These are phyloP conservation scores for Chloropsis cyanopogon DNA, from an alignment of 2,113 vertebrate species.

Conservation along the genomic window DNA sequence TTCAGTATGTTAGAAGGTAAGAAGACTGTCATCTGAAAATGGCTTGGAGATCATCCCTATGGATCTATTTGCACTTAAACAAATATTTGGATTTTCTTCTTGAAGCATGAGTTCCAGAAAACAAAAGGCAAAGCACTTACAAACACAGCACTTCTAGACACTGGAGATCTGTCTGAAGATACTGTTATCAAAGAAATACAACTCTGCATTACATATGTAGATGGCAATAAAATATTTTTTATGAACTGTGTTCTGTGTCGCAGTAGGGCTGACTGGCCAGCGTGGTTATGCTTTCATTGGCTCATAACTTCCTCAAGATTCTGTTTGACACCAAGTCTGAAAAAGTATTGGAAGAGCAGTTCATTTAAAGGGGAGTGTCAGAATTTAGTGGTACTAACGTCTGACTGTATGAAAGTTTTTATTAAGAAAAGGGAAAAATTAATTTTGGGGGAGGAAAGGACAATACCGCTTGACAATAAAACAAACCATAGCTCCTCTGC, in stretches of 20 bases:
- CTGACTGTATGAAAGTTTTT: background rate
- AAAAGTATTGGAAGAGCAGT: background rate
- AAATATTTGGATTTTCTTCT: background rate
- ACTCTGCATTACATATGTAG: background rate
- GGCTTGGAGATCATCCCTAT: background rate
- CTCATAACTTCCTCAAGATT: background rate
- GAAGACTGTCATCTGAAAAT: background rate
- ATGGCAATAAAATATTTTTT: background rate
- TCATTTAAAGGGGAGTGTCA: background rate
- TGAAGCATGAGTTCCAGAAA: background rate
- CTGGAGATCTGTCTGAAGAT: background rate
- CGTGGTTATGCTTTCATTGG: background rate
- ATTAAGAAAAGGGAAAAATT: background rate
- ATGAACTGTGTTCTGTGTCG: background rate
- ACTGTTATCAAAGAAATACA: background rate
- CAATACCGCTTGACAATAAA: background rate
- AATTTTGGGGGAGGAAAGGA: background rate
- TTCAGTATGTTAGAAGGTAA: background rate
- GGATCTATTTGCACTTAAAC: background rate
- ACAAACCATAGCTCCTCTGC: background rate
- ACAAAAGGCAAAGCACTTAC: background rate
- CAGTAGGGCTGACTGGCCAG: background rate
- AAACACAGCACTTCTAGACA: background rate
- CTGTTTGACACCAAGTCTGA: background rate
- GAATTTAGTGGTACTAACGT: background rate